A percentile compares a stretch with the other conserved stretches of the same genome.
Conservation (phyloP, 2,113 vertebrate species). For the Serranochromis macrocephalus region DNA sequence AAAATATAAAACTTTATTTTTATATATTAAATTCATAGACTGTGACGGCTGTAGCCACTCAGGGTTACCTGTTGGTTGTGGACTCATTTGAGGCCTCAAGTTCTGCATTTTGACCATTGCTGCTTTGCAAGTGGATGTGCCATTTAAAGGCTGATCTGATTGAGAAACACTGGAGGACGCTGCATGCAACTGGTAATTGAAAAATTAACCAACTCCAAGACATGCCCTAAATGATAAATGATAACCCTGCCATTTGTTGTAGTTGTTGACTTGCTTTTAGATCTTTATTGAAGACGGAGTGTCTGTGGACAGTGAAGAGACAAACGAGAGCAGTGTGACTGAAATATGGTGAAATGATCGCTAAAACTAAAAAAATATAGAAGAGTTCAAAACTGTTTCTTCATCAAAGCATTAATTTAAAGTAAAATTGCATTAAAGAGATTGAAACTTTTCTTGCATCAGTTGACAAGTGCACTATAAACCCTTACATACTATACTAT, state of each 20-base stretch:
- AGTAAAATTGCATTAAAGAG: neutral
- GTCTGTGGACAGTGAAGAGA: neutral
- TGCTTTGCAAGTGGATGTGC: neutral
- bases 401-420: neutral
- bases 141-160: neutral
- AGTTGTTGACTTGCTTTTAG: neutral
- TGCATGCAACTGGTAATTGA: neutral
- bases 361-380: neutral
- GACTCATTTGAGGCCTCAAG: neutral
- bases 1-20: neutral
- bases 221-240: accelerated
- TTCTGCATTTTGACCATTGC: neutral
- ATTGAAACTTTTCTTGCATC: neutral
- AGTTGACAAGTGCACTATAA: neutral
- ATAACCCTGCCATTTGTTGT: neutral
- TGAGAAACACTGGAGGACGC: neutral
- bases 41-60: neutral
- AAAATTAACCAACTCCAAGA: neutral
- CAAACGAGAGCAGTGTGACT: neutral
- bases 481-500: neutral
- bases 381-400: neutral
- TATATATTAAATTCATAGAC: neutral
- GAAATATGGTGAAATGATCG: neutral
- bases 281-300: neutral
- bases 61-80: neutral